Conservation (phyloP, 2,797 vertebrate species). For the Anisognathus igniventris region DNA sequence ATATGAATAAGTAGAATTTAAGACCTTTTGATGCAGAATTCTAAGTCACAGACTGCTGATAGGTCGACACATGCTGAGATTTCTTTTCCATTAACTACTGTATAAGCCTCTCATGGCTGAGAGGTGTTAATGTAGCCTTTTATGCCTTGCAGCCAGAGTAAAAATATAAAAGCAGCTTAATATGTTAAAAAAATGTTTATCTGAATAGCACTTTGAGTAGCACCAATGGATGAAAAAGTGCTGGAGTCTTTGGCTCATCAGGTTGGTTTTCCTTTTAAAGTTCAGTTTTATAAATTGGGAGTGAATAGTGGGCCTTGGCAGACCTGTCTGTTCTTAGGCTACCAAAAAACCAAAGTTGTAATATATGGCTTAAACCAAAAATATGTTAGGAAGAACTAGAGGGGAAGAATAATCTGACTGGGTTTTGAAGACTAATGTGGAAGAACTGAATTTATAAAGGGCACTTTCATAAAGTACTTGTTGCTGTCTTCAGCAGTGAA, state of each 20-base stretch:
- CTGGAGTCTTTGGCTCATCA: neutral
- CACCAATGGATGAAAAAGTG: neutral
- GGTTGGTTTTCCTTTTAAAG: neutral
- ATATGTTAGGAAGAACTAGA: neutral
- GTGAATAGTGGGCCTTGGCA: neutral
- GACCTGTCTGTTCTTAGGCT: neutral
- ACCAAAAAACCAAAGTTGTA: neutral
- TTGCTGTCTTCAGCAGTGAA: neutral
- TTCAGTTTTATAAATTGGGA: neutral
- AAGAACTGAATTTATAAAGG: neutral
- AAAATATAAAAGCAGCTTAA: neutral
- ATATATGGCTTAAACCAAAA: neutral
- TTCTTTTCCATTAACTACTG: neutral
- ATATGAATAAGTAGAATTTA: neutral
- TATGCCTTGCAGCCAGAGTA: neutral
- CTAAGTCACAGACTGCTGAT: neutral
- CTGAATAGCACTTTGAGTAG: neutral
- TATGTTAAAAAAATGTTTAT: neutral
- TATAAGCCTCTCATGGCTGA: neutral
- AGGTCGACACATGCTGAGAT: neutral
- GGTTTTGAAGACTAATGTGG: neutral
- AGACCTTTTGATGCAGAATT: neutral
- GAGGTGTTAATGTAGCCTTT: neutral
- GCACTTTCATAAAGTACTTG: neutral
- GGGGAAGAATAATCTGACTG: neutral